These are phyloP conservation scores for Cladopsammia gracilis DNA, from an alignment of 64 coral and sea anemone genomes.

Conservation along the genomic window DNA sequence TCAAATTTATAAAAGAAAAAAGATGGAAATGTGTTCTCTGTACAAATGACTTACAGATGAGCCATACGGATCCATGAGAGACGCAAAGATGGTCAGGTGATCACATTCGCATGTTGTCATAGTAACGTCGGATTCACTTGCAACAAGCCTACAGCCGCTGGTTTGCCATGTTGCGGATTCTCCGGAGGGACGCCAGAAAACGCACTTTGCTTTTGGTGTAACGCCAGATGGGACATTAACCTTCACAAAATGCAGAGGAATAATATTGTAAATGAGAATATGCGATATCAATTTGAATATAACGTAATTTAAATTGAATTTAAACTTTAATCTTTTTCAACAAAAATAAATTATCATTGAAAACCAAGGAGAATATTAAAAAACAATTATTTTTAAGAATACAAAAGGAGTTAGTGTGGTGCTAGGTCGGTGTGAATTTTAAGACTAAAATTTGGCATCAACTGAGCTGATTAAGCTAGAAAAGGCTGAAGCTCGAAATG, in stretches of 20 bases:
- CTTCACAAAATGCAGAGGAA: background rate
- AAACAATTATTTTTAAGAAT: too few species aligned
- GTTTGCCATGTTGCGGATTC: conserved; percentile 6
- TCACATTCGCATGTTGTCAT: conserved; percentile 84
- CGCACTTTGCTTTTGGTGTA: conserved; percentile 6
- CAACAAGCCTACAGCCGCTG: conserved; percentile 73
- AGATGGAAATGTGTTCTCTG: background rate
- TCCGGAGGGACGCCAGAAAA: conserved; percentile 61
- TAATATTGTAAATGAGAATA: too few species aligned
- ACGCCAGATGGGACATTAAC: background rate
- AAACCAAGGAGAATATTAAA: too few species aligned
- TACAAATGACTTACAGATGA: conserved; percentile 25
- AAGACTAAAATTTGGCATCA: too few species aligned
- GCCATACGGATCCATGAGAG: conserved; percentile 63
- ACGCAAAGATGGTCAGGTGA: conserved; percentile 85
- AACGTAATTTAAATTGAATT: too few species aligned
- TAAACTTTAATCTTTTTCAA: too few species aligned
- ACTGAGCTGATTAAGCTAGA: too few species aligned
- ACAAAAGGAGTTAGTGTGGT: too few species aligned
- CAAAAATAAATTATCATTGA: too few species aligned
- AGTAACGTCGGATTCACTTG: conserved; percentile 24
- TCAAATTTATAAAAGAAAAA: background rate
- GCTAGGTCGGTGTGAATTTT: too few species aligned
- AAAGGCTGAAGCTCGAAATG: too few species aligned
- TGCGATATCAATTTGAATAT: too few species aligned